Evolutionary conservation across 2,797 vertebrate genomes (phyloP).

Genomic region (Acrossocheilus fasciatus): DNA sequence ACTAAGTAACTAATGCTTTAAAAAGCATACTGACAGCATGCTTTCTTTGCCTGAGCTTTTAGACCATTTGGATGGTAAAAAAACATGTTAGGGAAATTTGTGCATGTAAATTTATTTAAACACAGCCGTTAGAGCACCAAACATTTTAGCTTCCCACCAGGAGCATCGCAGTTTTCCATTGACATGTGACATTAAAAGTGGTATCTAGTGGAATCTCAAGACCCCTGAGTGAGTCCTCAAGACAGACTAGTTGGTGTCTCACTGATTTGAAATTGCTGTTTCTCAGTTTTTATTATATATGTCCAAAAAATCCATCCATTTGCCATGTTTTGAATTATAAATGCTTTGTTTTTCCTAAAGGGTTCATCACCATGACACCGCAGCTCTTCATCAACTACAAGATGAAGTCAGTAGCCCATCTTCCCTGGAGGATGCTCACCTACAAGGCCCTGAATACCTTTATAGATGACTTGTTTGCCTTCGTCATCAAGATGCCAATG

Average conservation of each 20-base stretch:
- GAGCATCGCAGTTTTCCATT: neutral
- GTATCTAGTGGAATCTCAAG: neutral
- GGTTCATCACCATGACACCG: slow-evolving; percentile 98
- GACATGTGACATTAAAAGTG: neutral
- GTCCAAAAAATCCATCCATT: neutral
- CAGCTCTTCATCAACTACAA: slow-evolving; percentile 99
- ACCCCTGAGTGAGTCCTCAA: neutral
- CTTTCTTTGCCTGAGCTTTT: neutral
- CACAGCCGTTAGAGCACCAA: neutral
- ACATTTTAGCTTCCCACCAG: neutral
- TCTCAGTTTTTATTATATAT: neutral
- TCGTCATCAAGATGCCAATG: slow-evolving; percentile 98
- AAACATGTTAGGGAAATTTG: neutral
- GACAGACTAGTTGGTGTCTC: too few relatives aligned
- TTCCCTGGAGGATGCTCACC: slow-evolving; percentile 98
- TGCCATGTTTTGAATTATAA: neutral
- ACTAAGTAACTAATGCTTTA: too few relatives aligned
- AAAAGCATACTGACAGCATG: too few relatives aligned
- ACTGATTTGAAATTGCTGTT: neutral
- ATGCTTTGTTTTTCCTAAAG: slow-evolving; percentile 66
- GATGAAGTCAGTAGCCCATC: slow-evolving; percentile 96
- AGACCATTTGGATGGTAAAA: neutral
- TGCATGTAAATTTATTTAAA: neutral
- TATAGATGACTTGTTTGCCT: slow-evolving; percentile 97
- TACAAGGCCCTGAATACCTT: slow-evolving; percentile 98